Evolutionary conservation across 2,888 invertebrate genomes (phyloP).

Genomic region (Drosophila lutescens): DNA sequence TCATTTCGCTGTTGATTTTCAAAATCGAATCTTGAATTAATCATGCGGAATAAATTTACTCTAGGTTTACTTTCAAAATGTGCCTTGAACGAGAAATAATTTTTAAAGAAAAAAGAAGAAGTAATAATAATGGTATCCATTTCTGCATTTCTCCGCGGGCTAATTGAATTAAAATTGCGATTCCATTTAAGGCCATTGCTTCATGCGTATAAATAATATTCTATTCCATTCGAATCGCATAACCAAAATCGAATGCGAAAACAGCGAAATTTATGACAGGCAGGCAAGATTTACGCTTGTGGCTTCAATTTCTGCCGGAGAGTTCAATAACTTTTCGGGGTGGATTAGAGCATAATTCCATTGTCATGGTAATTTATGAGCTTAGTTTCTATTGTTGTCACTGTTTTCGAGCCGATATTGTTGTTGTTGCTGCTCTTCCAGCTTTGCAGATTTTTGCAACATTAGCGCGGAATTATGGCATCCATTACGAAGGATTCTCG

Average conservation of each 20-base stretch:
- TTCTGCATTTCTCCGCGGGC: constrained; percentile 30
- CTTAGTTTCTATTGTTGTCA: constrained; percentile 71
- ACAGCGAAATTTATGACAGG: constrained; percentile 70
- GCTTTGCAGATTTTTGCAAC: constrained; percentile 57
- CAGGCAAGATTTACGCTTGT: constrained; percentile 66
- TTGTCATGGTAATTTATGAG: constrained; percentile 79
- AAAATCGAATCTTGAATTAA: constrained; percentile 82
- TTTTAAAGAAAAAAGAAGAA: constrained; percentile 2
- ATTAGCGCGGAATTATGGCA: constrained; percentile 68
- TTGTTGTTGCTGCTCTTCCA: constrained; percentile 19
- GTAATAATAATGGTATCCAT: constrained; percentile 7
- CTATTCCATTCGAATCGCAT: constrained; percentile 56
- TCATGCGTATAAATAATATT: constrained; percentile 64
- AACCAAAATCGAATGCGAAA: constrained; percentile 58
- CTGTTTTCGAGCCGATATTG: constrained; percentile 18
- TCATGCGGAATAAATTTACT: constrained; percentile 83
- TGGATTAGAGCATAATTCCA: constrained; percentile 71
- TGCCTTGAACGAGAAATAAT: constrained; percentile 26
- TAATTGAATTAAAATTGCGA: constrained; percentile 76
- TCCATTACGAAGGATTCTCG: constrained; percentile 65
- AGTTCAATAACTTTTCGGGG: constrained; percentile 73
- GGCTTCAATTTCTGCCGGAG: constrained; percentile 23
- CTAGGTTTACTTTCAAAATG: constrained; percentile 49
- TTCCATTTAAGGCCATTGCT: constrained; percentile 51
- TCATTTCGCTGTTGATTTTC: constrained; percentile 42